Conservation (phyloP, 2,113 vertebrate species). For the Cephalopholis sonnerati region DNA sequence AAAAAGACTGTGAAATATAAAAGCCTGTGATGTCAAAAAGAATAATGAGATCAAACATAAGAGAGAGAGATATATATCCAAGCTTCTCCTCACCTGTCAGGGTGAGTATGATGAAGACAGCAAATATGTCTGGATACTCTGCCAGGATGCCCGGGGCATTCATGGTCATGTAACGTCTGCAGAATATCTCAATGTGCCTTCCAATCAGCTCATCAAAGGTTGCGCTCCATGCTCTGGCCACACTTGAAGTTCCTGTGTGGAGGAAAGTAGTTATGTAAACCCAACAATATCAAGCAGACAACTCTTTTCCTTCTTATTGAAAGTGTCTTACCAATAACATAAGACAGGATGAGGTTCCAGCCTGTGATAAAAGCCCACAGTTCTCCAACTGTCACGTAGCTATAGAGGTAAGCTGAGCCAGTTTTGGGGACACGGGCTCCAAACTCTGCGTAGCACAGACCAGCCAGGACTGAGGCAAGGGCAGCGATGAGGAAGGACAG, state of each 20-base stretch:
- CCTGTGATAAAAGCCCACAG: slow-evolving; percentile 97
- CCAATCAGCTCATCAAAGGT: slow-evolving; percentile 95
- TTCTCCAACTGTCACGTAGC: slow-evolving; percentile 96
- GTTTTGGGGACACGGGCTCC: slow-evolving; percentile 96
- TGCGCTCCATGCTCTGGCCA: slow-evolving; percentile 95
- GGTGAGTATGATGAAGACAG: slow-evolving; percentile 92
- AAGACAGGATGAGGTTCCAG: slow-evolving; percentile 98
- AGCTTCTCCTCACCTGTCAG: slow-evolving; percentile 87
- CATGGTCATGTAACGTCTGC: slow-evolving; percentile 87
- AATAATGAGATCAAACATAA: neutral
- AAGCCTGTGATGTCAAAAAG: neutral
- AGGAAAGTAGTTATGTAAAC: slow-evolving; percentile 3
- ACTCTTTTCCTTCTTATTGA: neutral
- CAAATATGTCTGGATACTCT: slow-evolving; percentile 93
- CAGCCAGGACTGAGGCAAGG: slow-evolving; percentile 93
- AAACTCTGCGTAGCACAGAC: slow-evolving; percentile 96
- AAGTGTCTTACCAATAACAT: slow-evolving; percentile 91
- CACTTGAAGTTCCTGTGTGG: slow-evolving; percentile 92
- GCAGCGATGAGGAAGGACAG: slow-evolving; percentile 95
- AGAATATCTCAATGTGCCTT: slow-evolving; percentile 88
- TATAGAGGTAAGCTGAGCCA: slow-evolving; percentile 97
- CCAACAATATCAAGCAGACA: neutral
- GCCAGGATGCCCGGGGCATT: slow-evolving; percentile 89
- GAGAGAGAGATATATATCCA: neutral
- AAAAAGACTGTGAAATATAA: neutral